Evolutionary conservation across 2,888 invertebrate species (phyloP).

Genomic region (Volucella zonaria): DNA sequence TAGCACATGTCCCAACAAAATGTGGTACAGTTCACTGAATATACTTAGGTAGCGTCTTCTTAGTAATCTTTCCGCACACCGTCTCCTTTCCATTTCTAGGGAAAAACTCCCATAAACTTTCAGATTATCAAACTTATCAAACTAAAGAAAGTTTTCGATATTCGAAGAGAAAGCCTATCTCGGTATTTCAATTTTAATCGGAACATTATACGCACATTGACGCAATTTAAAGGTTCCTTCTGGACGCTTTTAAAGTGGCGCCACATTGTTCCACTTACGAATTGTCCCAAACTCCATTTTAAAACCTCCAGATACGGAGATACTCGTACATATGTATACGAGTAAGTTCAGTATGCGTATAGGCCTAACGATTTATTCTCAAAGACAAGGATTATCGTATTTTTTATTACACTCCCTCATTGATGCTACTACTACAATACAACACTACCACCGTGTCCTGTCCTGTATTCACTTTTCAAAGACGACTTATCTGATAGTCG

Average conservation of each 20-base stretch:
- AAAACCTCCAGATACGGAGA: conserved; percentile 45
- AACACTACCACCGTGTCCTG: conserved; percentile 2
- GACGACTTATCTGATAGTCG: conserved; percentile 61
- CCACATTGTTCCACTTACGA: conserved; percentile 54
- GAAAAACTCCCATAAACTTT: no score
- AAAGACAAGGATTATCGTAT: conserved; percentile 25
- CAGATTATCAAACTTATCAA: no score
- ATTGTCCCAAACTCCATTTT: conserved; percentile 33
- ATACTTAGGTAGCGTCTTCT: no score
- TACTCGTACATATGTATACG: conserved; percentile 27
- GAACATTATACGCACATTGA: conserved; percentile 69
- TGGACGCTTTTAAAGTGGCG: conserved; percentile 64
- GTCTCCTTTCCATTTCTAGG: no score
- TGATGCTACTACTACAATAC: conserved; percentile 10
- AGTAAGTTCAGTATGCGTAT: neutral
- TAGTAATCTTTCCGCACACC: no score
- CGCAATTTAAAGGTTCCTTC: conserved; percentile 64
- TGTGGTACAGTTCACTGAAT: no score
- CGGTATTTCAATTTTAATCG: conserved; percentile 59
- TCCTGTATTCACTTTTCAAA: neutral
- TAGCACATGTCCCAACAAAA: no score
- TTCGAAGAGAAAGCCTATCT: conserved; percentile 48
- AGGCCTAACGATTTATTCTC: no score
- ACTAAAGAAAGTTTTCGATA: conserved; percentile 43
- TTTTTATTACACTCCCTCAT: conserved; percentile 44